Percentiles rank a stretch among this genome's conserved stretches.
phyloP scores from a whole-genome alignment of 2,797 vertebrate genomes.

The Girardinus metallicus region DNA sequence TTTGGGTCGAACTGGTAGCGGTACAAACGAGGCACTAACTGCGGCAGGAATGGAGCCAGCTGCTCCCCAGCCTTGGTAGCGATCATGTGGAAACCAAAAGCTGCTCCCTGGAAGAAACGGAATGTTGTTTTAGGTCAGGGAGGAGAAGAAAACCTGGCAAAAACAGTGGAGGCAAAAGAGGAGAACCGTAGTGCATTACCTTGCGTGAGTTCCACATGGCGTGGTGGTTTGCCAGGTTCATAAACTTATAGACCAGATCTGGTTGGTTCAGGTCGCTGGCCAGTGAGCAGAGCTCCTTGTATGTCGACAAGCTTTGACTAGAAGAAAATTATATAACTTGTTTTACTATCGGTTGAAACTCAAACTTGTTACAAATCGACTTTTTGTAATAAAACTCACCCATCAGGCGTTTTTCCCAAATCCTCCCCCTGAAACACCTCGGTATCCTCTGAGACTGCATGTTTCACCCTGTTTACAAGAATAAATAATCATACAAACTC shows the following conservation, averaged over 20 bases:
- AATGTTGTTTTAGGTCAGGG: slow-evolving; percentile 14
- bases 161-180: background rate
- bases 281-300: slow-evolving; percentile 97
- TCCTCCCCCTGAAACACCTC: slow-evolving; percentile 93
- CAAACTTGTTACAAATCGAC: background rate
- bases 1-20: slow-evolving; percentile 99
- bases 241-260: slow-evolving; percentile 98
- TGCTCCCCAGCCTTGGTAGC: slow-evolving; percentile 95
- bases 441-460: slow-evolving; percentile 91
- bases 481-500: background rate
- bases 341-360: background rate
- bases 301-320: slow-evolving; percentile 95
- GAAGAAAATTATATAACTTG: slow-evolving; percentile 33
- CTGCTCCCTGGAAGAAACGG: slow-evolving; percentile 88
- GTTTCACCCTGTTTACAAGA: slow-evolving; percentile 83
- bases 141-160: background rate
- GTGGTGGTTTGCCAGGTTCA: slow-evolving; percentile 99
- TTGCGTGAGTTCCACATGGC: slow-evolving; percentile 99
- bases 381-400: slow-evolving; percentile 77
- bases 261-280: slow-evolving; percentile 98
- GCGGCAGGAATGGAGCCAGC: slow-evolving; percentile 91
- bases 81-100: slow-evolving; percentile 98
- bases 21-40: slow-evolving; percentile 94
- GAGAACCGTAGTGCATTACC: slow-evolving; percentile 72
- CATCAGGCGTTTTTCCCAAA: slow-evolving; percentile 96